These are phyloP conservation scores for Acanthopagrus latus DNA, from an alignment of 2,797 vertebrate species.

Conservation along the genomic window DNA sequence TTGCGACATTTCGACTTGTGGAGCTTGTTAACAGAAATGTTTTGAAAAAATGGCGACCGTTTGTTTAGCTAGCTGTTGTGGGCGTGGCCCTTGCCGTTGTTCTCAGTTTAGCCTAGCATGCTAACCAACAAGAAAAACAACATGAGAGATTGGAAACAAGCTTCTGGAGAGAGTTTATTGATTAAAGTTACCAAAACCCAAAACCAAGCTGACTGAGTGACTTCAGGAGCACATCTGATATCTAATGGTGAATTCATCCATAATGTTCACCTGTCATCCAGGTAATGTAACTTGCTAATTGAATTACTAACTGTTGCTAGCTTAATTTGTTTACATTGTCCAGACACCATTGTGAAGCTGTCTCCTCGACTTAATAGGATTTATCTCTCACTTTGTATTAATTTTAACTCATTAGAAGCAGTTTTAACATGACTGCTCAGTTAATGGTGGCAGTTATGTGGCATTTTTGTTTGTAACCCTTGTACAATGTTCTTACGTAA, in stretches of 20 bases:
- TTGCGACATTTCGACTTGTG: not conserved
- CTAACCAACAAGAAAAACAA: not conserved
- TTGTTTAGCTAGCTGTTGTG: not conserved
- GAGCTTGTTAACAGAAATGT: not conserved
- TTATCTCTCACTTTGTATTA: not conserved
- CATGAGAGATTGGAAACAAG: not conserved
- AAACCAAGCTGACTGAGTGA: rapidly evolving
- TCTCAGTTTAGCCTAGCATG: not conserved
- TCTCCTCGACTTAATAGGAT: not conserved
- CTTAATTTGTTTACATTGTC: not conserved
- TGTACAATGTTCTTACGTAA: not conserved
- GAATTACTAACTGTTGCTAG: not conserved
- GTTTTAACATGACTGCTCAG: not conserved
- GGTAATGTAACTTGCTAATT: not conserved
- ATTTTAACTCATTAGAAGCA: not conserved
- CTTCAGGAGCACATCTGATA: not conserved
- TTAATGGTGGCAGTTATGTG: not conserved
- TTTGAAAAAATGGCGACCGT: not conserved
- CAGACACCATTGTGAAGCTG: not conserved
- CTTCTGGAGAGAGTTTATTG: rapidly evolving
- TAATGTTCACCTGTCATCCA: not conserved
- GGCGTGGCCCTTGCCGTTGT: slow-evolving; percentile 1
- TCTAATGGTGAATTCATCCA: rapidly evolving
- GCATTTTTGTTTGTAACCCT: not conserved
- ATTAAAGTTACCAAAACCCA: rapidly evolving